phyloP scores from a whole-genome alignment of 2,797 vertebrate genomes.

The Alca torda region DNA sequence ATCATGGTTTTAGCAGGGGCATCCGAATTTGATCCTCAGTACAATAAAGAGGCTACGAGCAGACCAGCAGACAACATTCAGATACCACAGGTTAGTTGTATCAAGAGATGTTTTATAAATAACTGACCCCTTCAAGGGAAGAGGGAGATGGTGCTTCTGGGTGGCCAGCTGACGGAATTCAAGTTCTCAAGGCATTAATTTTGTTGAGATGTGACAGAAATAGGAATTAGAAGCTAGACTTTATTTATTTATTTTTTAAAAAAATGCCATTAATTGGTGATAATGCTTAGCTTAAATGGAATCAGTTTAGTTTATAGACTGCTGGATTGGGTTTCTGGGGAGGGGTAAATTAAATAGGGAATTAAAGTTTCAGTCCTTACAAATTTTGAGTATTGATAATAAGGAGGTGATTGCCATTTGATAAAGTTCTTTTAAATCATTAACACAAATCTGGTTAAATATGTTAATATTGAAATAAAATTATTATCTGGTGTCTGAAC shows the following conservation, averaged over 20 bases:
- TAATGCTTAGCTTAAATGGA: neutral
- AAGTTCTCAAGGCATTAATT: neutral
- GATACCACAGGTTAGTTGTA: slow-evolving; percentile 90
- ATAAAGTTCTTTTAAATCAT: neutral
- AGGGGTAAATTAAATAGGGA: neutral
- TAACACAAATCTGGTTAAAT: neutral
- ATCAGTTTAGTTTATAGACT: neutral
- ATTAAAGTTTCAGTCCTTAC: neutral
- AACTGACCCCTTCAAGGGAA: neutral
- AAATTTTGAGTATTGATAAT: neutral
- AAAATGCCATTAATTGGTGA: neutral
- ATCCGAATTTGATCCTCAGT: slow-evolving; percentile 97
- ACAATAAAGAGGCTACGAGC: slow-evolving; percentile 97
- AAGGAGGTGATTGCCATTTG: neutral
- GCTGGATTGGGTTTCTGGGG: neutral
- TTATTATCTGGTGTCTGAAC: neutral
- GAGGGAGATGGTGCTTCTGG: neutral
- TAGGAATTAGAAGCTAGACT: neutral
- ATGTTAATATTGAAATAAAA: neutral
- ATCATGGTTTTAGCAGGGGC: slow-evolving; percentile 96
- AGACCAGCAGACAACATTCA: slow-evolving; percentile 95
- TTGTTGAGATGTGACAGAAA: neutral
- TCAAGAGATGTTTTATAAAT: neutral
- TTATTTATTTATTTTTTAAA: neutral
- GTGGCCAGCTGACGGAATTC: neutral